A percentile compares a stretch with the other conserved stretches of the same genome.
These are phyloP conservation scores for Notiomystis cincta DNA, from an alignment of 2,113 vertebrate species.

Conservation along the genomic window DNA sequence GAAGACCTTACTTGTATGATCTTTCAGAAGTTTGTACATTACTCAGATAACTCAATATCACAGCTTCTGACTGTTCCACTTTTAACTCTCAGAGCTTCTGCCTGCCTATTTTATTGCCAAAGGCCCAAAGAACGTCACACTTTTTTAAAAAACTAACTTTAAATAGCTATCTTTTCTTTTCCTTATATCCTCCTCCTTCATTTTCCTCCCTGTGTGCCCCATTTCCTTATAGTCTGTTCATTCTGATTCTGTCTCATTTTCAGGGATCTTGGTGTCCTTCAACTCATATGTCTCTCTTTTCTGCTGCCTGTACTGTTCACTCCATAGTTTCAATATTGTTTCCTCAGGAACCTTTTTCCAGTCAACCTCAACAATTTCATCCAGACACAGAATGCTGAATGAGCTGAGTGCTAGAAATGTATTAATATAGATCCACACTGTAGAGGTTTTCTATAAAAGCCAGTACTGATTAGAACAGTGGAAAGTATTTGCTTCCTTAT, in stretches of 20 bases:
- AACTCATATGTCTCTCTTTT: not conserved
- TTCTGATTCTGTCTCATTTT: not conserved
- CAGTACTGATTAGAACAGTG: not conserved
- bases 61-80: fast-evolving
- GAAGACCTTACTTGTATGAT: not conserved
- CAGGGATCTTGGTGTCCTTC: not conserved
- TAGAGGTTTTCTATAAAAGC: not conserved
- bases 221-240: not conserved
- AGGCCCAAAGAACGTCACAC: not conserved
- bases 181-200: not conserved
- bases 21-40: not conserved
- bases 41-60: not conserved
- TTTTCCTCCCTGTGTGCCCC: not conserved
- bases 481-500: not conserved
- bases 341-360: not conserved
- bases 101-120: not conserved
- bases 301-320: not conserved
- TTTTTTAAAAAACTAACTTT: not conserved
- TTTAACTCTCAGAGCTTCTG: not conserved
- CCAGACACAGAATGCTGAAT: not conserved
- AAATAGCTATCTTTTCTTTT: not conserved
- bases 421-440: not conserved
- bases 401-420: not conserved
- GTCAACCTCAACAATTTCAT: not conserved
- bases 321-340: not conserved